Evolutionary conservation across 2,797 vertebrate species (phyloP).

Genomic region (Nyctalus aviator): DNA sequence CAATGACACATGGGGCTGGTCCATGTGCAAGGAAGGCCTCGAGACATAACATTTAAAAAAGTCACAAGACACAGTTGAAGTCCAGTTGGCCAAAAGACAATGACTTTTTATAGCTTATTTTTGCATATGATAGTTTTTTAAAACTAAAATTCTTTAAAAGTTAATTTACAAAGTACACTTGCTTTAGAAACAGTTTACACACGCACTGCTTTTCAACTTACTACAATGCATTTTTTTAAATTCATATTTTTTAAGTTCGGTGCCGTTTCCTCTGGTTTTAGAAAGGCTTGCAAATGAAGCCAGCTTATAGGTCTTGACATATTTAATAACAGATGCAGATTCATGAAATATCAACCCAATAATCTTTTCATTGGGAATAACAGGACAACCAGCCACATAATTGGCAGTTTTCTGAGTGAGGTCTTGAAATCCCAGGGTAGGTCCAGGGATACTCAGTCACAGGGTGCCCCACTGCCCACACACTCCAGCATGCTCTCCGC

Average conservation of each 20-base stretch:
- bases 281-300: neutral
- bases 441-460: neutral
- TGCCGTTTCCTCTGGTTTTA: conserved; percentile 39
- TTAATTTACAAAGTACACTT: conserved; percentile 46
- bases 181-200: conserved; percentile 8
- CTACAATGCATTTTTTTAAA: conserved; percentile 6
- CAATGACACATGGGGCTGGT: neutral
- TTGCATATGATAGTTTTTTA: neutral
- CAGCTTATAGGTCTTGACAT: conserved; percentile 37
- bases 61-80: neutral
- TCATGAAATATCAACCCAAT: conserved; percentile 51
- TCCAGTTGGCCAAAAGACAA: neutral
- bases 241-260: neutral
- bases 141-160: conserved; percentile 45
- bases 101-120: neutral
- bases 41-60: neutral
- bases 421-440: neutral
- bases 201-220: neutral
- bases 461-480: neutral
- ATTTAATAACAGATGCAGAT: conserved; percentile 33
- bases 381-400: conserved; percentile 14
- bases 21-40: neutral
- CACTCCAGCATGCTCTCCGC: neutral
- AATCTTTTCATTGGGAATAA: conserved; percentile 48
- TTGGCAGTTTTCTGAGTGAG: conserved; percentile 35